Conservation (phyloP, 2,113 vertebrate species). For the Percopsis transmontana region DNA sequence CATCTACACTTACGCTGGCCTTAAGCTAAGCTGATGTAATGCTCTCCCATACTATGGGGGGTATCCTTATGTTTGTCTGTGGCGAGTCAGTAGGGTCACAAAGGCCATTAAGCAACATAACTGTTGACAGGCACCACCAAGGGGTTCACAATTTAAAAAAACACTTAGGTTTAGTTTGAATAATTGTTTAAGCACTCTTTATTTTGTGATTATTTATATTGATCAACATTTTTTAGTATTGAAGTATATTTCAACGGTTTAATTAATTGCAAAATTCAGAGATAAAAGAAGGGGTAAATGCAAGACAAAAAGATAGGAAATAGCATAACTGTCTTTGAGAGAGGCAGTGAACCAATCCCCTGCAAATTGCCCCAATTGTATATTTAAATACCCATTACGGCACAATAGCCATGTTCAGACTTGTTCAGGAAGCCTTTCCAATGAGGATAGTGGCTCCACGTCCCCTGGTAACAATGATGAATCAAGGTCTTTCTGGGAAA, state of each 20-base stretch:
- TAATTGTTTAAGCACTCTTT: neutral
- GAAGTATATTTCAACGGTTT: no score
- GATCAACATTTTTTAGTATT: no score
- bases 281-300: no score
- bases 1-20: conserved; percentile 51
- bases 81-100: conserved; percentile 38
- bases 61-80: no score
- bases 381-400: neutral
- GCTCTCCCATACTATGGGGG: conserved; percentile 15
- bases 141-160: conserved; percentile 28
- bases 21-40: conserved; percentile 74
- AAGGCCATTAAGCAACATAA: conserved; percentile 37
- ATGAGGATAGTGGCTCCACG: conserved; percentile 22
- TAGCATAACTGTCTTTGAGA: no score
- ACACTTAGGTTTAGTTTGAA: neutral
- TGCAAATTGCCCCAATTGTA: neutral
- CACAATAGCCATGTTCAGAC: conserved; percentile 8
- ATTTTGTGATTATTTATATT: neutral
- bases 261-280: no score
- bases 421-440: conserved; percentile 16
- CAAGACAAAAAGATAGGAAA: no score
- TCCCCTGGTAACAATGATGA: conserved; percentile 31
- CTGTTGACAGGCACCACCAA: conserved; percentile 42
- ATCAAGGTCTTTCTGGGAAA: conserved; percentile 64
- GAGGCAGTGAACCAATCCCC: no score